Evolutionary conservation across 2,113 vertebrate species (phyloP), one percentile per base, ranked within the genome.

Genomic region (Gobius niger): DNA sequence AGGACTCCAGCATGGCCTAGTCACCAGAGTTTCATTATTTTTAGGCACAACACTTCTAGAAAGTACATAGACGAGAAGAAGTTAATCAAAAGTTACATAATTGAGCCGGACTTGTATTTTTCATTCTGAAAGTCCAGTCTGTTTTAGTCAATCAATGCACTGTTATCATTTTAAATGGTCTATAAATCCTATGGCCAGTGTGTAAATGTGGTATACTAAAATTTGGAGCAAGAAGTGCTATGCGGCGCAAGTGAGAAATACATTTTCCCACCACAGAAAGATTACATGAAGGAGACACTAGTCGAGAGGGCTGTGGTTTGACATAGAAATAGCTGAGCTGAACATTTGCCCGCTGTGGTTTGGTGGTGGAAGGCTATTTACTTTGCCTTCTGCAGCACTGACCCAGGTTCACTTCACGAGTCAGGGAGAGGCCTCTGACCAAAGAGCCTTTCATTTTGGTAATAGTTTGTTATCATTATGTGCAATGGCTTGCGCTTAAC

Each of bases 221-320:
- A 51, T 82, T 76, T 87, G 75, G 73, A 44, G 5, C 56, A 74
- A 70, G 41, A 63, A 66, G 62, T 81, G 64, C 76, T 80, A 56
- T 77, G 72, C 19, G 51, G 51, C 44, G 77, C 67, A 76, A 83
- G 78, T 72, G 75, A 85, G 75, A 80, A 83, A 83, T 80, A 68
- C 68, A 87, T 80, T 76, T 76, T 82, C 79, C 76, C 79, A 85
- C 78, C 83, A 80, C 78, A 82, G 67, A 78, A 76, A 67, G 69
- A 87, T 85, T 83, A 85, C 80, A 85, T 78, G 72, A 83, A 81
- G 81, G 70, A 76, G 73, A 78, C 78, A 78, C 75, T 82, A 83
- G 80, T 81, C 72, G 76, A 79, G 78, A 80, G 77, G 78, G 82
- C 76, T 49, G 78, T 72, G 85, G 78, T 83, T 77, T 83, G 78